Conservation (phyloP, 2,888 invertebrate species). For the Caenorhabditis sp. region DNA sequence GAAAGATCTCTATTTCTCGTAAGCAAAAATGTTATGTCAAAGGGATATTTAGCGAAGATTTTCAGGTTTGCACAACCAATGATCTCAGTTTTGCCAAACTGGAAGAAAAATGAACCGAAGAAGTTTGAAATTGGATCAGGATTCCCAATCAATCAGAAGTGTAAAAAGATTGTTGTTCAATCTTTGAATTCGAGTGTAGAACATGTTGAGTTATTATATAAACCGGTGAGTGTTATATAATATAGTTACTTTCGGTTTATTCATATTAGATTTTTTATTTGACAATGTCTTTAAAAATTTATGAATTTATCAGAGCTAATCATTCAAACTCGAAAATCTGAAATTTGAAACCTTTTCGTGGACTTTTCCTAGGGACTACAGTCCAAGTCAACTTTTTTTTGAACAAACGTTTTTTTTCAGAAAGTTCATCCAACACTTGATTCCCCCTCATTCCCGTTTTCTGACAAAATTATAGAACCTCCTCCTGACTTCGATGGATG, state of each 20-base stretch:
- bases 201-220: background rate
- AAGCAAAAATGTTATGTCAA: background rate
- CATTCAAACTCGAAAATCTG: too few relatives aligned
- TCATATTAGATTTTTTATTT: too few relatives aligned
- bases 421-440: background rate
- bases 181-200: constrained; percentile 16
- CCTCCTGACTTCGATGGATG: constrained; percentile 26
- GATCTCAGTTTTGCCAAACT: constrained; percentile 9
- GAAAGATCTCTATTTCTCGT: background rate
- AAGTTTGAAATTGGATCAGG: constrained; percentile 36
- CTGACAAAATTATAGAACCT: constrained; percentile 14
- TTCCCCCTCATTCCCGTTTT: background rate
- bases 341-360: too few relatives aligned
- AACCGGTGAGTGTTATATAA: background rate
- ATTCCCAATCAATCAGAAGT: constrained; percentile 38
- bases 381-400: too few relatives aligned
- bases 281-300: too few relatives aligned
- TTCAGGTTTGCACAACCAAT: constrained; percentile 19
- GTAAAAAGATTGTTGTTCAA: constrained; percentile 22
- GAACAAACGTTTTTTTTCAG: too few relatives aligned
- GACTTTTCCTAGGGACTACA: too few relatives aligned
- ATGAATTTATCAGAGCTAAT: too few relatives aligned
- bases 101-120: constrained; percentile 19
- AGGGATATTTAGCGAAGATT: too few relatives aligned
- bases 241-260: too few relatives aligned